Conservation (phyloP, 2,888 invertebrate genomes). For the Adineta ricciae region DNA sequence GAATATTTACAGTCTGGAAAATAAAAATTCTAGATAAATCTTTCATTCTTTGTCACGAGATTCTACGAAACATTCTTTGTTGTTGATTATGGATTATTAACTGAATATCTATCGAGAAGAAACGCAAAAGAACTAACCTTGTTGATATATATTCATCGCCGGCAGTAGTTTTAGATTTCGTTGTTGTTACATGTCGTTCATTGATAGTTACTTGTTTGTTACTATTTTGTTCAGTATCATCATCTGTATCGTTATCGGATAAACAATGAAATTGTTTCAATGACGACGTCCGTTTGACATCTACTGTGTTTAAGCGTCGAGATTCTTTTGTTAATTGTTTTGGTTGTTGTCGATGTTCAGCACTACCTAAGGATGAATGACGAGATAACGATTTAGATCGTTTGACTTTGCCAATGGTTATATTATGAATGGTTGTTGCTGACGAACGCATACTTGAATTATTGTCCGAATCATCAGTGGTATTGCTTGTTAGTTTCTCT, state of each 20-base stretch:
- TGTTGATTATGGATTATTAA: too few species aligned
- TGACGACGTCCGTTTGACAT: constrained; percentile 9
- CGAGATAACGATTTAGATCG: constrained; percentile 14
- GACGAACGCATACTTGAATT: constrained; percentile 6
- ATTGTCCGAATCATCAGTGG: background rate
- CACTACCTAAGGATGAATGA: constrained; percentile 2
- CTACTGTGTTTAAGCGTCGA: background rate
- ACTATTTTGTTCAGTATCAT: background rate
- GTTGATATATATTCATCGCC: background rate
- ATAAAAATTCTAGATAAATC: background rate
- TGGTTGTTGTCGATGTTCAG: background rate
- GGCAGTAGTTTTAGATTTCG: background rate
- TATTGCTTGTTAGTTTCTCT: background rate
- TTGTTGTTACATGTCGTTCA: background rate
- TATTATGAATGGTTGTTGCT: background rate
- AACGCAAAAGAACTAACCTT: background rate
- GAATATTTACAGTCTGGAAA: background rate
- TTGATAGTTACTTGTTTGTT: background rate
- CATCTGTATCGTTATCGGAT: background rate
- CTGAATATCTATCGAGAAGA: too few species aligned
- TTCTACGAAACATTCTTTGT: too few species aligned
- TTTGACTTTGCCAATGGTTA: background rate
- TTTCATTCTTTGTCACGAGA: too few species aligned
- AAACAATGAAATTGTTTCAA: background rate
- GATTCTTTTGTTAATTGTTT: background rate